Conservation (phyloP, 1,140 invertebrate genomes). For the Tetramorium alpestre region DNA sequence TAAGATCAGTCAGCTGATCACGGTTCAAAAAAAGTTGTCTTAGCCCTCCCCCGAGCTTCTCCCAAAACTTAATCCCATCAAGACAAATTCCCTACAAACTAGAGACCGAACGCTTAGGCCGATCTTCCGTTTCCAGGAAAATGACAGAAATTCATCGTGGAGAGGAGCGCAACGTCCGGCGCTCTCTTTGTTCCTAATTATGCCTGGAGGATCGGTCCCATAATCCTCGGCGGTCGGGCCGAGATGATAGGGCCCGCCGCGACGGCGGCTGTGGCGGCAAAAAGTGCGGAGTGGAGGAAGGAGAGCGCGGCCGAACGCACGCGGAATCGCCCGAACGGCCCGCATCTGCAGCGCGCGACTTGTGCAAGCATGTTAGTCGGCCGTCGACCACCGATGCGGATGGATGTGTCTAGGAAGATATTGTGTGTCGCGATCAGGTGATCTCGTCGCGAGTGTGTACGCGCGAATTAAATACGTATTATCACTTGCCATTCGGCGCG, state of each 20-base stretch:
- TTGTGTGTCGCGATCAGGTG: background rate
- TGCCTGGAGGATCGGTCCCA: conserved; percentile 33
- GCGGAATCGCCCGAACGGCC: background rate
- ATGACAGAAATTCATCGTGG: conserved; percentile 11
- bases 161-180: conserved; percentile 11
- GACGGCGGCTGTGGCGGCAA: conserved; percentile 25
- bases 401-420: background rate
- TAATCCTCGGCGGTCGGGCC: conserved; percentile 43
- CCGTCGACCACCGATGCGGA: background rate
- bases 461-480: background rate
- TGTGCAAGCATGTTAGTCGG: background rate
- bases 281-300: background rate
- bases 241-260: conserved; percentile 50
- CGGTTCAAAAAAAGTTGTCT: background rate
- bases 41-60: background rate
- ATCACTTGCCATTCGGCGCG: background rate
- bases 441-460: background rate
- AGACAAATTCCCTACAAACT: background rate
- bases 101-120: background rate
- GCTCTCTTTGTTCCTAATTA: conserved; percentile 57
- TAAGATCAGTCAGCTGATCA: background rate
- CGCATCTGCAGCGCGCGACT: no score
- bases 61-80: background rate
- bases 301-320: background rate
- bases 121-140: background rate